Percentiles rank a stretch among this genome's conserved stretches.
These are phyloP conservation scores for Phalanger gymnotis DNA, from an alignment of 2,797 vertebrate genomes.

Conservation along the genomic window DNA sequence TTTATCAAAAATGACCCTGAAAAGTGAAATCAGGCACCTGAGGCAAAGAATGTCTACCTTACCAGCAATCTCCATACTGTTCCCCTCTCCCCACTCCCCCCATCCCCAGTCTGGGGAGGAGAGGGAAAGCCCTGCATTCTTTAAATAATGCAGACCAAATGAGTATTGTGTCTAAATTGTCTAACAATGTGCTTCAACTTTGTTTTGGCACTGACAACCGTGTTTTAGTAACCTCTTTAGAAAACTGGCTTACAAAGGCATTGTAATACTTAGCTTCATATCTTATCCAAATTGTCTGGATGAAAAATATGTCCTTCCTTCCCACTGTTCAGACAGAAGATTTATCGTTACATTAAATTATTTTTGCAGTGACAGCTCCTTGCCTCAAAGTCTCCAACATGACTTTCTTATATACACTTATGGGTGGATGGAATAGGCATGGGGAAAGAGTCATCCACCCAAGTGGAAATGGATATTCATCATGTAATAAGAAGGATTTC, in stretches of 20 bases:
- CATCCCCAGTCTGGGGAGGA: not conserved
- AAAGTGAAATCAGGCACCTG: not conserved
- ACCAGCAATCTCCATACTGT: not conserved
- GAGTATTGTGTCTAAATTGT: conserved; percentile 32
- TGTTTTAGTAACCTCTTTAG: conserved; percentile 45
- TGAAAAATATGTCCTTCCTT: conserved; percentile 67
- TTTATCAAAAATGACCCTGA: conserved; percentile 1
- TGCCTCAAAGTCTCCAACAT: conserved; percentile 23
- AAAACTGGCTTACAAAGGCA: conserved; percentile 49
- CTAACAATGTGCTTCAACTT: conserved; percentile 22
- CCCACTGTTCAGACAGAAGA: conserved; percentile 64
- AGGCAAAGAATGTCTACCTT: conserved; percentile 4
- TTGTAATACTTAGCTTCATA: conserved; percentile 48
- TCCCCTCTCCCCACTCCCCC: not conserved
- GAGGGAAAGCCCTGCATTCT: not conserved
- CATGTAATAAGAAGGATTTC: conserved; percentile 14
- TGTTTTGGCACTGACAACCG: conserved; percentile 54
- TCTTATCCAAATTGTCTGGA: conserved; percentile 60
- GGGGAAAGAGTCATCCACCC: not conserved
- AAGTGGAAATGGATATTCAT: not conserved
- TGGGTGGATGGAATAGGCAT: conserved; percentile 7
- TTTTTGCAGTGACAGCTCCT: conserved; percentile 34
- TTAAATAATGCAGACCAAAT: conserved; percentile 33
- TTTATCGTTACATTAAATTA: conserved; percentile 60
- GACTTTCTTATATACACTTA: conserved; percentile 33